Percentiles rank a stretch among this genome's conserved stretches.
Evolutionary conservation across 1,140 invertebrate species (phyloP).

Genomic region (Anadara kagoshimensis): DNA sequence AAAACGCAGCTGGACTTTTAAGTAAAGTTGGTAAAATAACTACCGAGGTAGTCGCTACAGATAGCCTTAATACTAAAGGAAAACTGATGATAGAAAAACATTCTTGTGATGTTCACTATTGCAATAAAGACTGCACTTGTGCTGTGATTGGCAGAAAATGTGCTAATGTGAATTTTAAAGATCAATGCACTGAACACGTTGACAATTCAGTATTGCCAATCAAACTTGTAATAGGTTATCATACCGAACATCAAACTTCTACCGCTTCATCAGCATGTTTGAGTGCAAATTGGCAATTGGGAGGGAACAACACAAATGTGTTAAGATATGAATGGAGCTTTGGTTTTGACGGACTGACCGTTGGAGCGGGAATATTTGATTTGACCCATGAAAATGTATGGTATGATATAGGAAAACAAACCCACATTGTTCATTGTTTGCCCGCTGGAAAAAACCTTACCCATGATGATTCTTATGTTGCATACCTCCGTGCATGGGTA

Average conservation of each 20-base stretch:
- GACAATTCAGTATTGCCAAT: neutral
- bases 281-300: constrained; percentile 28
- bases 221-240: constrained; percentile 4
- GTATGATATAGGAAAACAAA: constrained; percentile 45
- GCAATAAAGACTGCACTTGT: constrained; percentile 52
- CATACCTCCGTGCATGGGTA: constrained; percentile 48
- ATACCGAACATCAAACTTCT: neutral
- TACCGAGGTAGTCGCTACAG: neutral
- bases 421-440: constrained; percentile 42
- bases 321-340: constrained; percentile 51
- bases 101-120: constrained; percentile 40
- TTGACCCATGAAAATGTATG: constrained; percentile 35
- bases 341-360: constrained; percentile 18
- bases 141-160: constrained; percentile 44
- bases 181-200: neutral
- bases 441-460: constrained; percentile 13
- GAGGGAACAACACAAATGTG: constrained; percentile 1
- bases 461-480: constrained; percentile 34
- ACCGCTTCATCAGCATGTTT: constrained; percentile 46
- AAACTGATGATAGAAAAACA: constrained; percentile 22
- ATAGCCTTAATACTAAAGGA: neutral
- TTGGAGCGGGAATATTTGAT: constrained; percentile 46
- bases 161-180: neutral
- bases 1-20: constrained; percentile 24
- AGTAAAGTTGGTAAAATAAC: constrained; percentile 15